These are phyloP conservation scores for Rhodeus uyekii DNA, from an alignment of 2,797 vertebrate genomes.

Conservation along the genomic window DNA sequence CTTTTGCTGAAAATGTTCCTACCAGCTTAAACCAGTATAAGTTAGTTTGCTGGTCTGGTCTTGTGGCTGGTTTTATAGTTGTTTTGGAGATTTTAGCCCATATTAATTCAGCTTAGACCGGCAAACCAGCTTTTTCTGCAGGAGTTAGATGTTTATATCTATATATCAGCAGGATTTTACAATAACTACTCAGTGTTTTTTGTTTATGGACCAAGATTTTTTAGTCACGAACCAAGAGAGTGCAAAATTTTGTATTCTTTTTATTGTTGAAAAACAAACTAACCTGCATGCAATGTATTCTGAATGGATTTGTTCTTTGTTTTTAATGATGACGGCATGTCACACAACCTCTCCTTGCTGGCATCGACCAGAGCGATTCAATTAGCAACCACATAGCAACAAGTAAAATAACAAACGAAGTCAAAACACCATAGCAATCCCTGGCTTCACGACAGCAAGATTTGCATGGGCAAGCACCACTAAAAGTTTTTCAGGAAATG, in stretches of 20 bases:
- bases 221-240: not conserved
- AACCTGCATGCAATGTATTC: not conserved
- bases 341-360: not conserved
- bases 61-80: not conserved
- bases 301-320: not conserved
- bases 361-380: not conserved
- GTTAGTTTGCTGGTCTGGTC: not conserved
- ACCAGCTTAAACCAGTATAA: not conserved
- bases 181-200: not conserved
- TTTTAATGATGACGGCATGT: not conserved
- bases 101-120: not conserved
- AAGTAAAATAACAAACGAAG: not conserved
- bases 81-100: not conserved
- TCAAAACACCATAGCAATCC: not conserved
- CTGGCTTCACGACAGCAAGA: not conserved
- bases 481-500: conserved; percentile 27
- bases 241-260: not conserved
- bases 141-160: too few relatives aligned
- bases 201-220: not conserved
- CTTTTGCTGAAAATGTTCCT: not conserved
- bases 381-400: not conserved
- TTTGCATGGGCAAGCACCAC: not conserved
- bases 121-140: not conserved
- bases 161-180: not conserved
- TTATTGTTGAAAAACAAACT: not conserved